phyloP scores from a whole-genome alignment of 92 coral and sea anemone species.

The Umimayanthus kanabou region DNA sequence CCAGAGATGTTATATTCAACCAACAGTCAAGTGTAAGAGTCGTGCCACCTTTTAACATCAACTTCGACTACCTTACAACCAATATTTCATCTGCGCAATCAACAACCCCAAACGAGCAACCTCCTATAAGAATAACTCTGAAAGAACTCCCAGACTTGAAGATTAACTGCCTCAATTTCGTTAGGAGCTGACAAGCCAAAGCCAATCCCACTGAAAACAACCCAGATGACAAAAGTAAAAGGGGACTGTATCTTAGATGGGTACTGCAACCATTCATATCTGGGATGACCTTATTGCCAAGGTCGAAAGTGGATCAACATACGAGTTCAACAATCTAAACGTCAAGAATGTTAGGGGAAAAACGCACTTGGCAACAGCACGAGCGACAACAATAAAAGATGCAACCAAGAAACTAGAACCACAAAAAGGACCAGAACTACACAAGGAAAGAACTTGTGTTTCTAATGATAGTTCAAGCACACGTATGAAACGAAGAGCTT shows the following conservation, averaged over 20 bases:
- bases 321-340: conserved; percentile 43
- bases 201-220: not conserved
- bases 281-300: conserved; percentile 47
- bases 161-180: conserved; percentile 53
- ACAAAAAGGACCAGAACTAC: conserved; percentile 31
- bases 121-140: conserved; percentile 38
- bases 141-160: conserved; percentile 43
- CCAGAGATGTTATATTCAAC: conserved; percentile 29
- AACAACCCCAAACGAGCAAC: conserved; percentile 21
- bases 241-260: conserved; percentile 68
- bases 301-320: conserved; percentile 43
- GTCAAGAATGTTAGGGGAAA: conserved; percentile 53
- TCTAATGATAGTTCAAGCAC: no score
- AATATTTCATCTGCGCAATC: conserved; percentile 6
- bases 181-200: conserved; percentile 59
- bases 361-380: conserved; percentile 47
- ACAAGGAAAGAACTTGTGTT: conserved; percentile 5
- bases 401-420: conserved; percentile 35
- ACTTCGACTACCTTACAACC: conserved; percentile 47
- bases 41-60: conserved; percentile 45
- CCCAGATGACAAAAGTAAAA: conserved; percentile 42
- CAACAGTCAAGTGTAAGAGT: conserved; percentile 43
- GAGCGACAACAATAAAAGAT: conserved; percentile 29
- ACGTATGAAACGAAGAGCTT: no score
- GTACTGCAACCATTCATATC: conserved; percentile 51